phyloP scores from a whole-genome alignment of 2,888 invertebrate genomes.

The Folsomia manolachei region DNA sequence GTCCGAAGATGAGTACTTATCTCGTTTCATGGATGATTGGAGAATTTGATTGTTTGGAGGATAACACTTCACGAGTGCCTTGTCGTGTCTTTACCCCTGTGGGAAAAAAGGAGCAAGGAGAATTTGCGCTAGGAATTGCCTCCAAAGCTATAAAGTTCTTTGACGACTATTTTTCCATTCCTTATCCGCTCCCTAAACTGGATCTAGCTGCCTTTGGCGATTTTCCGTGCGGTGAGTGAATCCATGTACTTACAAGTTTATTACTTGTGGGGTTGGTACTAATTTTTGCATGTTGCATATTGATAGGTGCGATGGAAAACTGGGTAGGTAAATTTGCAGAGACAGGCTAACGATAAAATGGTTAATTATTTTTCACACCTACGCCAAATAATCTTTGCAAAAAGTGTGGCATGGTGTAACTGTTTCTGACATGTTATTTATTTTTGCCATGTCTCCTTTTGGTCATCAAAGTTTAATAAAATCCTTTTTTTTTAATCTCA shows the following conservation, averaged over 20 bases:
- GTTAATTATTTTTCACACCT: too few relatives aligned
- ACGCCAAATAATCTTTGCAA: too few relatives aligned
- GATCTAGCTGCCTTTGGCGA: conserved; percentile 95
- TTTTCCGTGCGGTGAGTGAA: conserved; percentile 64
- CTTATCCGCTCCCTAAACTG: conserved; percentile 93
- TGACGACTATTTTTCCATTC: conserved; percentile 89
- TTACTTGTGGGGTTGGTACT: background rate
- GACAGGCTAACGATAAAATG: too few relatives aligned
- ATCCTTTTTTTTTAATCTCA: too few relatives aligned
- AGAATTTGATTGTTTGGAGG: conserved; percentile 91
- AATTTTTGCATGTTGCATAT: background rate
- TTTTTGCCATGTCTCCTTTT: too few relatives aligned
- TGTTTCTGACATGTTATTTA: too few relatives aligned
- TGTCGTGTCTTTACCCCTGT: conserved; percentile 82
- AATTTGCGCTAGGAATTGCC: conserved; percentile 89
- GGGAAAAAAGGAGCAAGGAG: conserved; percentile 86
- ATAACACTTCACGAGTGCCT: conserved; percentile 71
- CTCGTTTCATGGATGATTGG: conserved; percentile 91
- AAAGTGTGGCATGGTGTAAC: too few relatives aligned
- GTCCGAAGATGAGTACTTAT: conserved; percentile 76
- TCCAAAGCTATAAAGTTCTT: conserved; percentile 88
- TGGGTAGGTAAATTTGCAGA: too few relatives aligned
- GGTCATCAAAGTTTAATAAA: too few relatives aligned
- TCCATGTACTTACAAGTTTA: background rate
- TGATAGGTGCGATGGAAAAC: conserved; percentile 70